Conservation (phyloP, 2,797 vertebrate genomes). For the Crenuchus spilurus region DNA sequence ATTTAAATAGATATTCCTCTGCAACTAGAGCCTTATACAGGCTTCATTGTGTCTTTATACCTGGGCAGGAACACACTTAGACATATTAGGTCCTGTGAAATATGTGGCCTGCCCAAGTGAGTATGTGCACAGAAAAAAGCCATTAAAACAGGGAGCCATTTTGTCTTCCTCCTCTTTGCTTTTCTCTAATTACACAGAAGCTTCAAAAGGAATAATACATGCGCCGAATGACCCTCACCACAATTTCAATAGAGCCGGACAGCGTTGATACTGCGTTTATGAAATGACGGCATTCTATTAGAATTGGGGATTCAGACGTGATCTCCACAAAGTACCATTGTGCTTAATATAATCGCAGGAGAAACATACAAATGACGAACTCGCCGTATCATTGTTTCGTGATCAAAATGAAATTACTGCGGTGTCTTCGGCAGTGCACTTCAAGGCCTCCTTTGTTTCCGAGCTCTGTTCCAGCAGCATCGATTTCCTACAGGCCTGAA, state of each 20-base stretch:
- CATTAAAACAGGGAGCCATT: constrained; percentile 75
- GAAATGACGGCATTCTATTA: constrained; percentile 74
- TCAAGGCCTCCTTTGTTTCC: constrained; percentile 61
- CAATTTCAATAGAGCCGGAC: constrained; percentile 63
- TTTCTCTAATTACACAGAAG: constrained; percentile 72
- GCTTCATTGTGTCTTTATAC: constrained; percentile 40
- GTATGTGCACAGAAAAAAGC: constrained; percentile 72
- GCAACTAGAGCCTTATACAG: neutral
- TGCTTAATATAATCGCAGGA: constrained; percentile 68
- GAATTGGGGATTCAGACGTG: constrained; percentile 71
- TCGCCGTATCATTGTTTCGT: constrained; percentile 67
- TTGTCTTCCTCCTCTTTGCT: constrained; percentile 74
- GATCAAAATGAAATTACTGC: constrained; percentile 65
- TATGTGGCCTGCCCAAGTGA: constrained; percentile 72
- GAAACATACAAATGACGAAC: constrained; percentile 72
- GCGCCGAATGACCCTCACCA: constrained; percentile 70
- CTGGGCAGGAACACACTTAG: constrained; percentile 67
- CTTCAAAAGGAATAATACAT: constrained; percentile 76
- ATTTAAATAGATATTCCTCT: neutral
- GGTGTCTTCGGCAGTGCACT: constrained; percentile 54
- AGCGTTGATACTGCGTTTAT: constrained; percentile 70
- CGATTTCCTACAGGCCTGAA: constrained; percentile 60
- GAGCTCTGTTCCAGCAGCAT: constrained; percentile 56
- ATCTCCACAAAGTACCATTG: constrained; percentile 73
- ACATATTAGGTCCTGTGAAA: constrained; percentile 64